These are phyloP conservation scores for Platycnemis pennipes DNA, from an alignment of 2,888 invertebrate genomes.

Conservation along the genomic window DNA sequence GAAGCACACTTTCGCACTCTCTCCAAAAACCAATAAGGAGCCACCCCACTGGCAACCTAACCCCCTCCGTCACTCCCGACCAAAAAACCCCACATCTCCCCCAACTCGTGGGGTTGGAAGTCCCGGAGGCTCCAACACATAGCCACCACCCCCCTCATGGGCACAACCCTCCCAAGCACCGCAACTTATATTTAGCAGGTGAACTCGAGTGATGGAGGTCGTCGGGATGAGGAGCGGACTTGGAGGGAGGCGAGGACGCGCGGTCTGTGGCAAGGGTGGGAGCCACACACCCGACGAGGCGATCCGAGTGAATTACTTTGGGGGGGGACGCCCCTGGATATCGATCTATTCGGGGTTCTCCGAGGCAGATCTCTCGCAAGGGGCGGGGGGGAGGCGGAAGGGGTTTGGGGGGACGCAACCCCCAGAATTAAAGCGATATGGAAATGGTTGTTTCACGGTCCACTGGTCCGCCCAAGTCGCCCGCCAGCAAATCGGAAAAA, in stretches of 20 bases:
- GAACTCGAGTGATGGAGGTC: too few relatives aligned
- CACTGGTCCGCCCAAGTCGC: background rate
- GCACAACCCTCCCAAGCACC: too few relatives aligned
- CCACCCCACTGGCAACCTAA: background rate
- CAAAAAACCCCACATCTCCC: background rate
- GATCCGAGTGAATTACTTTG: background rate
- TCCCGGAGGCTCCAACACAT: too few relatives aligned
- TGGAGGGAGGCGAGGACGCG: too few relatives aligned
- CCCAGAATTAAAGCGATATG: constrained; percentile 2
- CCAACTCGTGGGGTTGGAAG: too few relatives aligned
- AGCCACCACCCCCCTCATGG: background rate
- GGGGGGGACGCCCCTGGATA: background rate
- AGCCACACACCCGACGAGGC: too few relatives aligned
- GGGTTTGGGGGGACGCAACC: background rate
- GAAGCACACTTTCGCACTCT: constrained; percentile 48
- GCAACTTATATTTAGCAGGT: too few relatives aligned
- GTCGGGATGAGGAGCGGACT: too few relatives aligned
- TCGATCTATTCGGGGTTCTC: background rate
- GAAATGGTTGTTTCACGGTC: constrained; percentile 18
- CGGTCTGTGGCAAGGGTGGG: too few relatives aligned
- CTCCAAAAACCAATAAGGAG: constrained; percentile 60
- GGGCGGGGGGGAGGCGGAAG: background rate
- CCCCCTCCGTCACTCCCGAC: too few relatives aligned
- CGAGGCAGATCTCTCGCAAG: background rate
- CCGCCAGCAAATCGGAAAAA: background rate